Evolutionary conservation across 2,113 vertebrate genomes (phyloP).

Genomic region (Amazona vittata): DNA sequence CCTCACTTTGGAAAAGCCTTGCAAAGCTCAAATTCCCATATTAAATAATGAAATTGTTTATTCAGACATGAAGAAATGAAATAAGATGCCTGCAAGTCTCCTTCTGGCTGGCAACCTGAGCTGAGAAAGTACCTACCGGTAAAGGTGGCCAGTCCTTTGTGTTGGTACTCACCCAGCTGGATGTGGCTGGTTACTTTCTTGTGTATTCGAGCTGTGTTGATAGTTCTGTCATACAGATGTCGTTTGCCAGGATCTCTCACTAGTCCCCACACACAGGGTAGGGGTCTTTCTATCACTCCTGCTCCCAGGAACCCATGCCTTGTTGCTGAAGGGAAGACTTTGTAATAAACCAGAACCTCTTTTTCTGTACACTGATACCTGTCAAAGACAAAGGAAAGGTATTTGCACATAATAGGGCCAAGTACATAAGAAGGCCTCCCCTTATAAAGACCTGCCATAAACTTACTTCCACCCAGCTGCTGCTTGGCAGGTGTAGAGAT

Average conservation of each 20-base stretch:
- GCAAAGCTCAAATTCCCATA: not conserved
- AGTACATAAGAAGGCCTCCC: not conserved
- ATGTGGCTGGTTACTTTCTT: slow-evolving; percentile 86
- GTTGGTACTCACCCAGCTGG: slow-evolving; percentile 84
- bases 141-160: accelerated
- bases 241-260: slow-evolving; percentile 87
- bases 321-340: slow-evolving; percentile 81
- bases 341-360: slow-evolving; percentile 87
- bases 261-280: slow-evolving; percentile 82
- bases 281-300: slow-evolving; percentile 82
- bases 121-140: accelerated
- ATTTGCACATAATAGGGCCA: not conserved
- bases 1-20: not conserved
- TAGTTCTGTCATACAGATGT: slow-evolving; percentile 85
- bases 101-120: not conserved
- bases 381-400: not conserved
- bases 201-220: slow-evolving; percentile 84
- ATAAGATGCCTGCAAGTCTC: not conserved
- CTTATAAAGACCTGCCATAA: not conserved
- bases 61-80: not conserved
- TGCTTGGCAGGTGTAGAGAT: slow-evolving; percentile 80
- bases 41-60: not conserved
- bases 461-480: slow-evolving; percentile 91
- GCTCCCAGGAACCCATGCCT: slow-evolving; percentile 90
- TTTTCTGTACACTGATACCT: slow-evolving; percentile 89